A percentile compares a stretch with the other conserved stretches of the same genome.
phyloP scores from a whole-genome alignment of 1,140 invertebrate genomes.

The Acromyrmex charruanus region DNA sequence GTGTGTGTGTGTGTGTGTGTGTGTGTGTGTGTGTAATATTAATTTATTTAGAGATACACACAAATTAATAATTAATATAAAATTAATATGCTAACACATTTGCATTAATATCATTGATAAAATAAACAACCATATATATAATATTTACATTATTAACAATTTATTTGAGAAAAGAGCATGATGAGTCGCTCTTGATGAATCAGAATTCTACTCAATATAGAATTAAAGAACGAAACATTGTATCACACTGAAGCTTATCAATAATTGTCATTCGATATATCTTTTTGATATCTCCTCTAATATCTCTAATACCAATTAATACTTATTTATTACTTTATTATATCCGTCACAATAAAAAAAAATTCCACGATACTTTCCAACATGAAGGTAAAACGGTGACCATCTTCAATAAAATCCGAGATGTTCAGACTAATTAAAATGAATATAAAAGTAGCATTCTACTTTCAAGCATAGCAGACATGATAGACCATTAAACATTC shows the following conservation, averaged over 20 bases:
- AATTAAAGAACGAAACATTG: background rate
- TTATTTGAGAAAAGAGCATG: background rate
- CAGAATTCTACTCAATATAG: background rate
- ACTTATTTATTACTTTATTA: background rate
- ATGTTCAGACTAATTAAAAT: background rate
- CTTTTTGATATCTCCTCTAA: background rate
- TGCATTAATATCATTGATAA: background rate
- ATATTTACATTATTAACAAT: background rate
- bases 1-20: too few species aligned
- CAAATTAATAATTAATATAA: background rate
- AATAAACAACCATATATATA: background rate
- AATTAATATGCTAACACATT: background rate
- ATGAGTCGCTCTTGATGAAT: background rate
- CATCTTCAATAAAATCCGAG: background rate
- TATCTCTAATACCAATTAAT: background rate
- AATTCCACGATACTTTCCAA: background rate
- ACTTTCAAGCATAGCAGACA: background rate
- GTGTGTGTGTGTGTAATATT: too few species aligned
- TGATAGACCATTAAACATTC: conserved; percentile 39
- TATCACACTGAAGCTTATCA: background rate
- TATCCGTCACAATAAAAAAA: background rate
- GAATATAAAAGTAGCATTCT: background rate
- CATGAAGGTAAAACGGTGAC: background rate
- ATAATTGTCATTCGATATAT: background rate
- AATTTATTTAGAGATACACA: too few species aligned